A percentile compares a stretch with the other conserved stretches of the same genome.
These are phyloP conservation scores for Pionites leucogaster DNA, from an alignment of 2,113 vertebrate genomes.

Conservation along the genomic window DNA sequence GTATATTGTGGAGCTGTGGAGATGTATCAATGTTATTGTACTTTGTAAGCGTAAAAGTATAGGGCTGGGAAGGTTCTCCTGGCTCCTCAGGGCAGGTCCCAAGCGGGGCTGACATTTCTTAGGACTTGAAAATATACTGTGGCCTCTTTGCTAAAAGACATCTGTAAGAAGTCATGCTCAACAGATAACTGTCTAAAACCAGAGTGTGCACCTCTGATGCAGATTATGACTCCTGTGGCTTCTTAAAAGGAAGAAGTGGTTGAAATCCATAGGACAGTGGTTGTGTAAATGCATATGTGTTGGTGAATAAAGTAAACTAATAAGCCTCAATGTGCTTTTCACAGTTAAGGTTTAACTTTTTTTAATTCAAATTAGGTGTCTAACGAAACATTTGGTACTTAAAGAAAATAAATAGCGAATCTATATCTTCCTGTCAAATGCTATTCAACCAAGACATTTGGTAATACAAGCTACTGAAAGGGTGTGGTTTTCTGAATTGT, in stretches of 20 bases:
- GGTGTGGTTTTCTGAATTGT: background rate
- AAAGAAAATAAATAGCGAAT: background rate
- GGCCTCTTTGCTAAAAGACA: background rate
- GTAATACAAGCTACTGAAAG: background rate
- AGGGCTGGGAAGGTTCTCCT: background rate
- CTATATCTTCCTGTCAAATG: background rate
- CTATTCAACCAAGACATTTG: too few relatives aligned
- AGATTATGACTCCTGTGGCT: background rate
- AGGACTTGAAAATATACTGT: background rate
- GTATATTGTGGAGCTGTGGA: background rate
- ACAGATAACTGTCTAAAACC: background rate
- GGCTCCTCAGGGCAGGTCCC: background rate
- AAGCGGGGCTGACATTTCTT: background rate
- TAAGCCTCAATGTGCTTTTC: background rate
- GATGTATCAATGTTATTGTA: background rate
- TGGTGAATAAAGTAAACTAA: background rate
- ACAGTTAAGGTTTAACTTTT: background rate
- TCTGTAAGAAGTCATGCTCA: background rate
- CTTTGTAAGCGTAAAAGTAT: rapidly evolving
- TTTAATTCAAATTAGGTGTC: background rate
- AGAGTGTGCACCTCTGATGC: background rate
- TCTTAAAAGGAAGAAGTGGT: background rate
- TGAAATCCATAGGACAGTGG: background rate
- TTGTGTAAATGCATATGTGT: background rate
- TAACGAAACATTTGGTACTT: background rate